Conservation (phyloP, 2,797 vertebrate genomes). For the Anolis apletophallus region DNA sequence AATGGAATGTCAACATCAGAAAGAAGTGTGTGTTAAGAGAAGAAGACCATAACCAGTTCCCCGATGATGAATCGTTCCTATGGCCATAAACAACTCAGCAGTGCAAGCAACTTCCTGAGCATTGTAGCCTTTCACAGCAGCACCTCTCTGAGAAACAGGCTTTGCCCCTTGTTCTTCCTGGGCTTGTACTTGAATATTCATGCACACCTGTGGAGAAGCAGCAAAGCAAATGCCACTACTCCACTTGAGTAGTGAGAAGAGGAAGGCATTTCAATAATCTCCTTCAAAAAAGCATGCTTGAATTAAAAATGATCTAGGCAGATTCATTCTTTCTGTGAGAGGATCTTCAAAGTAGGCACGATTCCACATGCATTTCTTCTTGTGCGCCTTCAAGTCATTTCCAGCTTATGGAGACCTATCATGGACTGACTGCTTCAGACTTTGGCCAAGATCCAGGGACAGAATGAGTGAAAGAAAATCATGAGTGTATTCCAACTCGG, state of each 20-base stretch:
- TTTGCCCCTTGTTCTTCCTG: background rate
- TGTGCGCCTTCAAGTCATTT: too few species aligned
- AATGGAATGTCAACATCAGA: background rate
- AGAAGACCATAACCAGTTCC: background rate
- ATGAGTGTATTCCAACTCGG: too few species aligned
- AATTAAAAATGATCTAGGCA: background rate
- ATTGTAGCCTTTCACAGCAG: background rate
- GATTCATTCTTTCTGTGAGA: background rate
- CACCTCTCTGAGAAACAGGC: background rate
- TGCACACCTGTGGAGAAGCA: conserved; percentile 16
- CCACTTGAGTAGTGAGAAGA: background rate
- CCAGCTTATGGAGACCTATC: too few species aligned
- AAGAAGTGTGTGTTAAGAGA: background rate
- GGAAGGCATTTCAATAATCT: conserved; percentile 18
- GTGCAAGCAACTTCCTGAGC: background rate
- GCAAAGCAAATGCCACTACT: background rate
- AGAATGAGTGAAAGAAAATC: too few species aligned
- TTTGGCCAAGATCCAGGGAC: too few species aligned
- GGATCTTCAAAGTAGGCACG: background rate
- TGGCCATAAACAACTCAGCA: background rate
- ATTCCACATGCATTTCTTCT: background rate
- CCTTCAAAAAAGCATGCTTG: background rate
- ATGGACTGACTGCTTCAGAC: too few species aligned
- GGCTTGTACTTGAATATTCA: conserved; percentile 15
- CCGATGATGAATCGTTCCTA: too few species aligned